Base-by-base conservation (phyloP, 1,140 invertebrate species). In the Leptinotarsa lineolata region DNA sequence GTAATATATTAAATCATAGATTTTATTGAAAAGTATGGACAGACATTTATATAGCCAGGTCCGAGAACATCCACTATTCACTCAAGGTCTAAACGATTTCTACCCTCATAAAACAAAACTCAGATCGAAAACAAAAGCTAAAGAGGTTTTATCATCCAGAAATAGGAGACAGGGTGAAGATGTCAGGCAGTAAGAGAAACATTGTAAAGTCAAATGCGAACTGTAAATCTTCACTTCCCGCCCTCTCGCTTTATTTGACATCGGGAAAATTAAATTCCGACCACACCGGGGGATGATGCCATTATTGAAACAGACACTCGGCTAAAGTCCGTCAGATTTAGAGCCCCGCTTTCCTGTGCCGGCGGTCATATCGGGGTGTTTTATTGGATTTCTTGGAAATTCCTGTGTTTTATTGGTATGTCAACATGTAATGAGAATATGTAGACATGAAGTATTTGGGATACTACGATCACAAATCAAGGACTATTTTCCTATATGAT, bases 121-220 rank as follows among this genome's bases (percentile, higher is more conserved):
- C 16, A 54, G 48, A 54, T 54, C 48, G 48, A 54, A 54, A 54
- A 54, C 48, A 54, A 54, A 54, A 54, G 48, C 48, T 54, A 54
- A 54, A 12, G 48, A 54, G 48, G 48, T 54, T 54, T 15, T 54
- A 54, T 54, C 48, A 54, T 54, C 48, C n/a, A 54, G 48, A 54
- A 54, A 54, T 54, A 54, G 48, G 48, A 54, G 48, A 54, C 61
- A 67, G 72, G 69, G 69, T 64, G 66, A 75, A 75, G 76, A 75
- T 75, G 72, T 73, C 64, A 66, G 58, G 22, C 73, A 60, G 71
- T 71, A 74, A 77, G 66, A 69, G 74, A 75, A 79, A 79, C 76
- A 77, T 79, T 80, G 77, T 77, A 79, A 79, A 79, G 76, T 80
- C 77, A 79, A 80, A 79, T 80, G 76, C 72, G 71, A 60, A 70